Percentiles rank a stretch among this genome's conserved stretches.
These are phyloP conservation scores for Fregata magnificens DNA, from an alignment of 2,113 vertebrate species.

Conservation along the genomic window DNA sequence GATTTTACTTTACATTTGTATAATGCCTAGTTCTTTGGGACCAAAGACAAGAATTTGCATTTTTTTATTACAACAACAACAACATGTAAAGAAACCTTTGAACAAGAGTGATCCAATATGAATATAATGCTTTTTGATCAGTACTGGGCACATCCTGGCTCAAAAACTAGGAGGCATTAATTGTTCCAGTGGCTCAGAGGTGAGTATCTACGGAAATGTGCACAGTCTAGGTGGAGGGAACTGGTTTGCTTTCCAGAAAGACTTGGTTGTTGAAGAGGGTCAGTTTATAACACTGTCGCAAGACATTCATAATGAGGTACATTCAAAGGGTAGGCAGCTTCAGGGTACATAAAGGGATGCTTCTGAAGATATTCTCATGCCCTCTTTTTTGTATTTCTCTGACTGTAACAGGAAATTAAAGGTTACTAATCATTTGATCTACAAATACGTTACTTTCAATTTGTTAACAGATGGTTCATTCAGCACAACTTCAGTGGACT, in stretches of 20 bases:
- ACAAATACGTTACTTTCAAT: background rate
- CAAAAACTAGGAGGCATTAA: background rate
- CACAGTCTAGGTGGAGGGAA: background rate
- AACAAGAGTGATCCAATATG: background rate
- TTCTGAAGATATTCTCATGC: background rate
- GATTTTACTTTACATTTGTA: background rate
- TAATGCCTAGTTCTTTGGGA: background rate
- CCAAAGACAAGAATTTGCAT: background rate
- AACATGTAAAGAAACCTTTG: background rate
- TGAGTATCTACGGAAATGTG: background rate
- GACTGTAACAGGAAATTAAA: background rate
- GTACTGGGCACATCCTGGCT: background rate
- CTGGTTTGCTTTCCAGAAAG: background rate
- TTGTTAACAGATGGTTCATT: conserved; percentile 21
- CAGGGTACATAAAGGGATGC: background rate
- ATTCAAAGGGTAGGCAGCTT: background rate
- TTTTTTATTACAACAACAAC: background rate
- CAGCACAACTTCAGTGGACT: background rate
- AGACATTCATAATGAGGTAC: background rate
- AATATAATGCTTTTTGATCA: background rate
- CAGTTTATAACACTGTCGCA: background rate
- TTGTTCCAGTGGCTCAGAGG: background rate
- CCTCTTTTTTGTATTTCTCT: background rate
- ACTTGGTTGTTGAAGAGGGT: background rate
- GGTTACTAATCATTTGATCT: background rate